Base-by-base conservation (phyloP, 2,113 vertebrate species). In the Cariama cristata region DNA sequence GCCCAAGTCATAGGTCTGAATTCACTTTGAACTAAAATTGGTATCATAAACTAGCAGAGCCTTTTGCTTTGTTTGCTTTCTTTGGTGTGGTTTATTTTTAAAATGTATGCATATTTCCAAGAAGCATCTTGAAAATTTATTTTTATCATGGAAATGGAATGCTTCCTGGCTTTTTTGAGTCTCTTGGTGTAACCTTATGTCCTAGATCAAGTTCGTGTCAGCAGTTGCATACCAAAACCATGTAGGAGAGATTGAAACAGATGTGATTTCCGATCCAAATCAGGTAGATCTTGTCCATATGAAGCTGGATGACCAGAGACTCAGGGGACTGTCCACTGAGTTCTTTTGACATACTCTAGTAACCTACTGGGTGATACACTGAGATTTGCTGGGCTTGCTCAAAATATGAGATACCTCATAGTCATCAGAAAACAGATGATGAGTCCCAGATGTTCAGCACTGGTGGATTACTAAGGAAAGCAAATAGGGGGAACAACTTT, bases 51-150 rank as follows among this genome's bases (percentile, higher is more conserved):
- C 58, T 50, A 93, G 73, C 84, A 84, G 73, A 93, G 74, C 22
- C 33, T 92, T 89, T 86, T 90, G 71, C 63, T 95, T 87, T 90
- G 53, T 91, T 96, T 96, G 74, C 93, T 94, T 93, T 96, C 93
- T 96, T 94, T 95, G 89, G 89, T 91, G 87, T 90, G 85, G 84
- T 91, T 96, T 87, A 66, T 92, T 96, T 96, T 73, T 50, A 44
- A 94, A 92, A 90, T 88, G 42, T 66, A 91, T 91, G 84, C 93
- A 90, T 96, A 88, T 88, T 95, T 97, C 79, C 71, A 69, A 82
- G 92, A 90, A 82, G 66, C 81, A 90, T 96, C 62, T 73, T 50
- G 55, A 79, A 96, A 75, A 88, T 90, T 66, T 94, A 88, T 97
- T 95, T 96, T 93, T 93, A 71, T 89, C 11, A 0, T 85, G 77